Evolutionary conservation across 2,113 vertebrate species (phyloP), one percentile per base, ranked within the genome.

Genomic region (Chelonoidis abingdonii): DNA sequence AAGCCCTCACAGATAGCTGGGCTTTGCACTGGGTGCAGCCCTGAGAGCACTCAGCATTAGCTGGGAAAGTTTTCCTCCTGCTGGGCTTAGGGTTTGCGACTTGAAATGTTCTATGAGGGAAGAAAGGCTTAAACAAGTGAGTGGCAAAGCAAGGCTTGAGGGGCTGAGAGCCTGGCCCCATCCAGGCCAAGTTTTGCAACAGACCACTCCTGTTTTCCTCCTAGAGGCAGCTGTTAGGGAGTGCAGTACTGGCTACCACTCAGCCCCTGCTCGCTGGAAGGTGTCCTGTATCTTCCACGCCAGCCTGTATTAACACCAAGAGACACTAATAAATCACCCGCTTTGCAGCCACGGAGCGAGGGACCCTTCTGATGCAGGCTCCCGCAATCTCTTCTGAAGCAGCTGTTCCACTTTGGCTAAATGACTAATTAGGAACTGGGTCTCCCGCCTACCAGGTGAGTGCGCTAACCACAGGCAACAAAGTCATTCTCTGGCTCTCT

Each of bases 1-100:
- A 24, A 0, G 0, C 35, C 27, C 38, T 4, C 3, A 6, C 17
- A 44, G n/a, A 90, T 6, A 52, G 35, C n/a, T 89, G 35, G 41
- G 13, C 17, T 57, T 65, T 47, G 75, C 19, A 59, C 1, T 19
- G 4, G 12, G 89, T 13, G 4, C 14, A 25, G 47, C 16, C 54
- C 25, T 79, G 31, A 5, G 76, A 65, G 21, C 25, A 21, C n/a
- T 41, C 72, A 79, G 24, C 6, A 14, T 8, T 11, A 29, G 2
- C 57, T 49, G 62, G 9, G 19, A 79, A 85, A 5, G 22, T 12
- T 76, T 25, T 24, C 72, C 10, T 19, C 72, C 41, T 21, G 1
- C 41, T 9, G 5, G 38, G n/a, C 19, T 24, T 75, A 22, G 17
- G 19, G n/a, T 75, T 41, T 75, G 69, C 38, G 5, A 41, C 19